phyloP scores from a whole-genome alignment of 2,888 invertebrate species.

The Meliscaeva auricollis region DNA sequence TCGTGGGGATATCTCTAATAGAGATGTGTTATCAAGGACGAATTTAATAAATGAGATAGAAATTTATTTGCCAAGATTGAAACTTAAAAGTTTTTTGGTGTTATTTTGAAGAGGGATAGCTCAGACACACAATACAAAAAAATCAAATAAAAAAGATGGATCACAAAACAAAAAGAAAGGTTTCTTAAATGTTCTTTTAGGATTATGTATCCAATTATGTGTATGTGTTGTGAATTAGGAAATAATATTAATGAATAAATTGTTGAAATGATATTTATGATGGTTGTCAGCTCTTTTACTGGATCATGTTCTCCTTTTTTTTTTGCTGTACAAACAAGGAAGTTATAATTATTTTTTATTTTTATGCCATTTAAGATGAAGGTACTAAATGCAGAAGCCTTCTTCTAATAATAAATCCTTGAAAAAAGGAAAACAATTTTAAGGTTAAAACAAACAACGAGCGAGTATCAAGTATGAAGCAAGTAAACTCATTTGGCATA shows the following conservation, averaged over 20 bases:
- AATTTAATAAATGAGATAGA: constrained; percentile 12
- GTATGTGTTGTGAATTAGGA: background rate
- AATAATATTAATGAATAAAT: background rate
- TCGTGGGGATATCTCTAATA: background rate
- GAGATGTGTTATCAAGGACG: background rate
- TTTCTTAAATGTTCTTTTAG: background rate
- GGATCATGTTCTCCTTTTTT: background rate
- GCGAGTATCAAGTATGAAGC: no score
- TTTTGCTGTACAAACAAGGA: background rate
- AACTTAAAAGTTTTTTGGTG: constrained; percentile 10
- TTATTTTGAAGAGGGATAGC: background rate
- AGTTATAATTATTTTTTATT: no score
- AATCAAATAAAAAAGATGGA: background rate
- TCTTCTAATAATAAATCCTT: background rate
- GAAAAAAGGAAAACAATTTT: background rate
- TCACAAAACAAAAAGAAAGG: background rate
- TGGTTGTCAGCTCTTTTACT: background rate
- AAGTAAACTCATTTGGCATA: background rate
- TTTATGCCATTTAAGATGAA: background rate
- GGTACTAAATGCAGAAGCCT: no score
- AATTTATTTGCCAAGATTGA: background rate
- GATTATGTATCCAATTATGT: background rate
- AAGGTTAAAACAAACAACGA: background rate
- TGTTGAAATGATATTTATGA: background rate
- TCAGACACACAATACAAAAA: background rate